Base-by-base conservation (phyloP, 2,888 invertebrate species). In the Cosmia pyralina region DNA sequence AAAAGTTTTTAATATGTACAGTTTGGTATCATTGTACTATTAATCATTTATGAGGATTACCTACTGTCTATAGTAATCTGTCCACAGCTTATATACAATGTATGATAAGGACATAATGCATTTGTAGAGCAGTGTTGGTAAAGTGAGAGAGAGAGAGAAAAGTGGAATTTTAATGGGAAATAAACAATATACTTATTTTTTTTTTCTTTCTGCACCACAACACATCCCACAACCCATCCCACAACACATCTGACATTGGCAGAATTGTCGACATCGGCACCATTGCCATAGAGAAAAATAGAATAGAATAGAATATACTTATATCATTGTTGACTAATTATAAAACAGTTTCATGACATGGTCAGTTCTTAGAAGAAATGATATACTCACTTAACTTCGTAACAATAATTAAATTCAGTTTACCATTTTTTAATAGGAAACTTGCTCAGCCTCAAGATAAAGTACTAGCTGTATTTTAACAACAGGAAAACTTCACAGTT, bases 11-110 rank as follows among this genome's bases (percentile, higher is more conserved):
- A 62, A 57, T 34, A 34, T 50, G 38, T 55, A 11, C 3, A 28
- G 28, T 28, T 17, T 17, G 44, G 17, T 17, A 22, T 62, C 62
- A 62, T 6, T 41, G 11, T 44, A 11, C 38, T n/a, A 7, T 41
- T 66, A 64, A 69, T 76, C 11, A 64, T 50, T 50, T 28, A 15
- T 44, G 8, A 34, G 66, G 62, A 63, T 77, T 71, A 77, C n/a
- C n/a, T n/a, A n/a, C 6, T 58, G 57, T 76, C 48, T 77, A 71
- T 6, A 41, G 50, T 63, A 77, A 77, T 77, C 77, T 71, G 10
- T 38, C 4, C 8, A 10, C 6, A 62, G 60, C 60, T 65, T 65
- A 65, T n/a, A 13, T n/a, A 19, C 15, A 13, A 19, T 28, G 38
- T 50, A 41, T 66, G 74, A 75, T 66, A 66, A 53, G 17, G 53